Evolutionary conservation across 2,888 invertebrate genomes (phyloP), one percentile per base, ranked within the genome.

Genomic region (Melieria crassipennis): DNA sequence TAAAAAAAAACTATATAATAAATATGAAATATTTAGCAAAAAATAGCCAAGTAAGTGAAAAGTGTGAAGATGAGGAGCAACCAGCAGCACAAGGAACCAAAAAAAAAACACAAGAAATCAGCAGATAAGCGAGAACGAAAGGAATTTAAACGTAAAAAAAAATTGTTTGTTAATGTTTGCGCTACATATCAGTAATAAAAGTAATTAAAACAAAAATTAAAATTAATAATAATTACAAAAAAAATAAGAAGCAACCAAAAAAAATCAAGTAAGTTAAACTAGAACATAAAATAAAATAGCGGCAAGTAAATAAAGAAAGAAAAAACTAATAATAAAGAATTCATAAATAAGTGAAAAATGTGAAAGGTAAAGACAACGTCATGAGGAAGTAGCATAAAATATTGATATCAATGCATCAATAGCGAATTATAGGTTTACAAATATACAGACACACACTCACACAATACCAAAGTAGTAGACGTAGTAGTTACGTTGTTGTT

Each of bases 141-240:
- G 47, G 47, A 57, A 13, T n/a, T 42, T 7, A 74, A 69, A 73
- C 65, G 79, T 79, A 80, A 78, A 79, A 82, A 83, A 81, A 80
- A 81, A 84, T 85, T 84, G 84, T 84, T 85, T 85, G 85, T 85
- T 86, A 83, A 85, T 85, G 85, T 85, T 86, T 85, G 85, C 84
- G 84, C 84, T 83, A 85, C 85, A 85, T 86, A 85, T 85, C 86
- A 85, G 82, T 84, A 45, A 48, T 43, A 42, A 60, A 43, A 13
- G 46, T n/a, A 9, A 62, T 7, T 5, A 4, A 7, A 10, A 42
- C 56, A 58, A 47, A 7, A 62, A 43, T 5, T 16, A 45, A 3
- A 47, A 9, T n/a, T 13, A 48, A 16, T 30, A 47, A 62, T 10
- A 48, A 11, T 16, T 16, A 9, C 4, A 62, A 48, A 13, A 13